Evolutionary conservation across 2,888 invertebrate genomes (phyloP).

Genomic region (Cantharis nigra): DNA sequence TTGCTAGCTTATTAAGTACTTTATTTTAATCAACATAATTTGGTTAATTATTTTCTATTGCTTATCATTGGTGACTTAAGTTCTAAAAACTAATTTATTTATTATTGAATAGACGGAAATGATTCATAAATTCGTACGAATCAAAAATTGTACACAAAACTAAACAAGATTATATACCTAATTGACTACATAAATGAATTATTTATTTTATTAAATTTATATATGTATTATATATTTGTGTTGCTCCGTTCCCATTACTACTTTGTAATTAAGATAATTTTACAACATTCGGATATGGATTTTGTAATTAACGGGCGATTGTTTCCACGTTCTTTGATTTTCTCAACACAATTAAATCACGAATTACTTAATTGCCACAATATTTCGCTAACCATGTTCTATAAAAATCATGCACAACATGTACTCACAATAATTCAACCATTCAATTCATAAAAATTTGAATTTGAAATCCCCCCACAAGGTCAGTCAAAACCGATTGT

Average conservation of each 20-base stretch:
- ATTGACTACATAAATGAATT: constrained; percentile 22
- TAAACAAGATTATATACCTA: constrained; percentile 19
- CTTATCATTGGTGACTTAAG: constrained; percentile 38
- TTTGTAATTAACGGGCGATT: constrained; percentile 28
- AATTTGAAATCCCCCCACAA: neutral
- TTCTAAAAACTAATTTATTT: constrained; percentile 39
- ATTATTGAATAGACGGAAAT: constrained; percentile 43
- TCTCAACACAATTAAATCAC: constrained; percentile 28
- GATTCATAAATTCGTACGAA: constrained; percentile 40
- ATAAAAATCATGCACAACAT: neutral
- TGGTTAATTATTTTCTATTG: constrained; percentile 35
- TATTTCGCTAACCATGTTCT: constrained; percentile 11
- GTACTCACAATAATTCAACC: neutral
- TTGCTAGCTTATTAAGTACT: constrained; percentile 21
- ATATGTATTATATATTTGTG: constrained; percentile 3
- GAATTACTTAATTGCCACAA: constrained; percentile 28
- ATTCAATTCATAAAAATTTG: neutral
- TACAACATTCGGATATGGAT: constrained; percentile 29
- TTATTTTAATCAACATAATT: constrained; percentile 22
- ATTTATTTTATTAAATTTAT: constrained; percentile 19
- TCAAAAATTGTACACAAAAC: constrained; percentile 32
- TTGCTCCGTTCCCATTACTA: constrained; percentile 15
- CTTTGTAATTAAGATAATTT: constrained; percentile 28
- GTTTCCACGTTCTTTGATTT: constrained; percentile 26
- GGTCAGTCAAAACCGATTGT: neutral